phyloP scores from a whole-genome alignment of 2,888 invertebrate genomes.

The Ctena decussata region DNA sequence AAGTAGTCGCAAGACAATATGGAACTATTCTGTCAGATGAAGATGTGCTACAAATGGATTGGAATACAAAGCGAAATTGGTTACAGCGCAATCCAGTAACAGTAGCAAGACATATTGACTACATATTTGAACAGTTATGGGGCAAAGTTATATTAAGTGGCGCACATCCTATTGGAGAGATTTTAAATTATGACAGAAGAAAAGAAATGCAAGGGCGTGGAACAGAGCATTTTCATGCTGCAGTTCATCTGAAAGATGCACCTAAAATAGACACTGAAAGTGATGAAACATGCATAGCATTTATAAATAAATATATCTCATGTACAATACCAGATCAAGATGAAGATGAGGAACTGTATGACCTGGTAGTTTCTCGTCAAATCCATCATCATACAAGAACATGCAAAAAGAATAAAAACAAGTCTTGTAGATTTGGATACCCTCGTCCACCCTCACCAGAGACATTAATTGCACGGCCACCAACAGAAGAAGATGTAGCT shows the following conservation, averaged over 20 bases:
- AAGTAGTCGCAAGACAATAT: conserved; percentile 29
- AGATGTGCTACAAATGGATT: conserved; percentile 12
- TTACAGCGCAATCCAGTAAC: conserved; percentile 30
- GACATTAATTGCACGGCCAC: conserved; percentile 31
- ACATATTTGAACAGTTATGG: conserved; percentile 37
- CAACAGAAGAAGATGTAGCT: conserved; percentile 26
- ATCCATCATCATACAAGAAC: conserved; percentile 44
- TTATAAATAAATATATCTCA: conserved; percentile 35
- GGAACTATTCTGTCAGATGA: conserved; percentile 15
- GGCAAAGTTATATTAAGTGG: conserved; percentile 33
- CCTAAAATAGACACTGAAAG: conserved; percentile 48
- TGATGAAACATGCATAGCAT: conserved; percentile 35
- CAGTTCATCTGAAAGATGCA: conserved; percentile 53
- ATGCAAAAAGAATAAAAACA: conserved; percentile 42
- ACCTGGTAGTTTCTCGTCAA: conserved; percentile 29
- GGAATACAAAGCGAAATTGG: conserved; percentile 4
- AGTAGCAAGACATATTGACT: conserved; percentile 31
- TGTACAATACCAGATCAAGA: conserved; percentile 36
- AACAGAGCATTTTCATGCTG: conserved; percentile 57
- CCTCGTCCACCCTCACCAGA: conserved; percentile 32
- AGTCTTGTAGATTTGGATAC: conserved; percentile 36
- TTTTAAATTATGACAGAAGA: conserved; percentile 54
- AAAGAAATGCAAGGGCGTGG: conserved; percentile 64
- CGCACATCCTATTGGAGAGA: conserved; percentile 35
- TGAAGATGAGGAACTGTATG: conserved; percentile 28